Conservation (phyloP, 2,888 invertebrate species). For the Argyresthia albistria region DNA sequence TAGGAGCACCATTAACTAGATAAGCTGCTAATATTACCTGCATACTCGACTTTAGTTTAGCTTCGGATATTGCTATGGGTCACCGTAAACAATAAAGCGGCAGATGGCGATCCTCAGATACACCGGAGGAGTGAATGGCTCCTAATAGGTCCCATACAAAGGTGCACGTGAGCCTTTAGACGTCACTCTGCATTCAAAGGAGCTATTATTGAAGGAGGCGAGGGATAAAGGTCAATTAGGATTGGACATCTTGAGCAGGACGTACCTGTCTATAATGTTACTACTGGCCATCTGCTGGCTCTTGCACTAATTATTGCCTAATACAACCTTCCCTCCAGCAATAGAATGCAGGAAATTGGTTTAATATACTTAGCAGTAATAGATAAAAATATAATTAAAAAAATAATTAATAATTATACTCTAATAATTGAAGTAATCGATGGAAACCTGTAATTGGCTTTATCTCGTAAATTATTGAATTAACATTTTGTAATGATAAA, state of each 20-base stretch:
- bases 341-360: too few species aligned
- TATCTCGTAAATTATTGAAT: too few species aligned
- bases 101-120: constrained; percentile 48
- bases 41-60: constrained; percentile 21
- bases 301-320: constrained; percentile 27
- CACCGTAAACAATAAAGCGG: constrained; percentile 19
- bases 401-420: background rate
- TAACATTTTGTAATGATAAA: too few species aligned
- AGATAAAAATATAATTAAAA: background rate
- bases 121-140: constrained; percentile 45
- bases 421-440: background rate
- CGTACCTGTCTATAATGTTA: constrained; percentile 16
- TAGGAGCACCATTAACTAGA: too few species aligned
- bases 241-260: constrained; percentile 23
- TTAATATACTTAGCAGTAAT: background rate
- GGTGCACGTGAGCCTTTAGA: constrained; percentile 36
- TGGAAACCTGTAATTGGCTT: background rate
- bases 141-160: constrained; percentile 27
- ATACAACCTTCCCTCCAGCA: constrained; percentile 16
- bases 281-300: constrained; percentile 9
- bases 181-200: constrained; percentile 43
- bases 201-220: constrained; percentile 44
- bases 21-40: constrained; percentile 17
- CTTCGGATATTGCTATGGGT: constrained; percentile 23
- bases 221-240: constrained; percentile 53